Conservation (phyloP, 2,797 vertebrate species). For the Enteromius fasciolatus region DNA sequence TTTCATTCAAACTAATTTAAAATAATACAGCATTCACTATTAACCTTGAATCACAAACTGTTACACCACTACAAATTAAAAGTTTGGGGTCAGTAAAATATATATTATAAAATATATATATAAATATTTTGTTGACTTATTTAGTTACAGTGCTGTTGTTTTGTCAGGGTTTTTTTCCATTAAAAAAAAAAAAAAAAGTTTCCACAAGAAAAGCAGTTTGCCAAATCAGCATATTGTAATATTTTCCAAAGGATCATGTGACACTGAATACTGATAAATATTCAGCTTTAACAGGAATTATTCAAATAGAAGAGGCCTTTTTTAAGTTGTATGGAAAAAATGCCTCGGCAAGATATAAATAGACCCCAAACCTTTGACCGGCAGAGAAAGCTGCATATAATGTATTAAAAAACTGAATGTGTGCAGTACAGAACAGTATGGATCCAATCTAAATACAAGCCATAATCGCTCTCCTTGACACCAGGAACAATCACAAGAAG, state of each 20-base stretch:
- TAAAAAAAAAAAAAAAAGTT: background rate
- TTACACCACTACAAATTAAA: background rate
- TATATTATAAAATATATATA: no score
- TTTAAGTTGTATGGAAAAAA: background rate
- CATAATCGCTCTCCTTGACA: constrained; percentile 10
- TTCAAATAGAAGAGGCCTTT: background rate
- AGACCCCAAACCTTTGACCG: background rate
- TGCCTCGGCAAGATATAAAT: background rate
- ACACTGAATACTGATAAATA: background rate
- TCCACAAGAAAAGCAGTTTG: background rate
- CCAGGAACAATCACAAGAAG: background rate
- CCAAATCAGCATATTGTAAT: background rate
- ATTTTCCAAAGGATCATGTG: background rate
- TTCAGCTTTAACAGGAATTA: background rate
- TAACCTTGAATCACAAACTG: background rate
- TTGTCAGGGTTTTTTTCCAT: background rate
- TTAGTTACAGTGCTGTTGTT: background rate
- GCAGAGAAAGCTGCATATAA: background rate
- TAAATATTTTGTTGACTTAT: background rate
- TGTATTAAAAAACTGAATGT: background rate
- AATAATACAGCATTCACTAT: background rate
- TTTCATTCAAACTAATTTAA: background rate
- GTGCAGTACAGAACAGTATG: background rate
- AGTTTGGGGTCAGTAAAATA: background rate
- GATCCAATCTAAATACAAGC: constrained; percentile 1